Percentiles rank a stretch among this genome's conserved stretches.
Evolutionary conservation across 2,888 invertebrate genomes (phyloP).

Genomic region (Tipula vernalis): DNA sequence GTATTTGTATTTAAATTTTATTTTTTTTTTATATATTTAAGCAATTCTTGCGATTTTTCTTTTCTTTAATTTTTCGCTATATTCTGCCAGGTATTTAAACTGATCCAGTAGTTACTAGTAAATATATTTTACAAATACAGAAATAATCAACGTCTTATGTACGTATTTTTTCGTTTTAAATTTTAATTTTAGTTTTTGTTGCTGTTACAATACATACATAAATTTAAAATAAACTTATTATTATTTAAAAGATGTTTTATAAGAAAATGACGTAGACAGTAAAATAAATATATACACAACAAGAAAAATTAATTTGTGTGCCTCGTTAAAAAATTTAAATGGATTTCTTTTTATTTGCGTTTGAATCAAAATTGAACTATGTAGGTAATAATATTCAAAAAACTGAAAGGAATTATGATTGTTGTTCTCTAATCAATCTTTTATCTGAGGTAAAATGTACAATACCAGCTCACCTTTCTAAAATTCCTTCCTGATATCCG

Average conservation of each 20-base stretch:
- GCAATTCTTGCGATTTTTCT: background rate
- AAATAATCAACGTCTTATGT: background rate
- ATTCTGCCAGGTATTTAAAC: background rate
- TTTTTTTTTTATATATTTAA: background rate
- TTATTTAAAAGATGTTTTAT: constrained; percentile 4
- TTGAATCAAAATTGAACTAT: background rate
- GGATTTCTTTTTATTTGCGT: background rate
- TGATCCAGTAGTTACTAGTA: background rate
- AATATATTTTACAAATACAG: background rate
- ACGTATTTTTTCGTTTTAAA: background rate
- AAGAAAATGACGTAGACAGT: background rate
- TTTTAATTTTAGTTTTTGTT: background rate
- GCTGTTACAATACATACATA: background rate
- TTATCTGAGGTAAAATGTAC: background rate
- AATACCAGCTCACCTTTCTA: background rate
- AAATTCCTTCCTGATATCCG: background rate
- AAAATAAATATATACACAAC: background rate
- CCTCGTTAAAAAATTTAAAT: background rate
- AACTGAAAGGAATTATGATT: background rate
- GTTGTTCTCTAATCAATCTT: background rate
- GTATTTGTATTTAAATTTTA: background rate
- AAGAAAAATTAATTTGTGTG: background rate
- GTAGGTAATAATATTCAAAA: background rate
- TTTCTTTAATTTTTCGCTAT: background rate
- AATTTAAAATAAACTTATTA: background rate